Base-by-base conservation (phyloP, 2,113 vertebrate genomes). In the Pelmatolapia mariae region DNA sequence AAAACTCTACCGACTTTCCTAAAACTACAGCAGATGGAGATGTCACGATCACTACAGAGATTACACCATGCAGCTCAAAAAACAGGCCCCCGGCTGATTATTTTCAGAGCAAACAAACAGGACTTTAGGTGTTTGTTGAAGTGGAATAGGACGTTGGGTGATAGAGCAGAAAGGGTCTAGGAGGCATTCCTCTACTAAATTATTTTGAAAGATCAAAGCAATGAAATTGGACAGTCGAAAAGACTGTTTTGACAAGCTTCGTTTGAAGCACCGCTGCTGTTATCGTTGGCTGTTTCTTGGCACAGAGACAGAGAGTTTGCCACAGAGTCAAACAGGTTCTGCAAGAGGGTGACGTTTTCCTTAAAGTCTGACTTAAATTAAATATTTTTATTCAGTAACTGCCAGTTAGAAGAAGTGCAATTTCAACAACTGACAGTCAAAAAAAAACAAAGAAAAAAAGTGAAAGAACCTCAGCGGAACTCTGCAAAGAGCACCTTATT, bases 71-170 rank as follows among this genome's bases (percentile, higher is more conserved):
- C 78, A 24, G 89, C 86, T 92, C 59, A 54, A 82, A 89, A 93
- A 93, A 84, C 84, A 87, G 38, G n/a, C 82, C 78, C 18, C 7
- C 31, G 82, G 73, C 59, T 54, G 89, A 79, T 92, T 94, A 82
- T 95, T 95, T 94, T 95, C 87, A 94, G 59, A 93, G 92, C 89
- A 93, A 95, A 94, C 91, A 95, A 95, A 93, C 94, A 84, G 71
- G 89, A 78, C 85, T 89, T 86, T 26, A 54, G 16, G 82, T 91
- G 90, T 94, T 94, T 94, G 88, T 63, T 61, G 85, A 91, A 92
- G 78, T 22, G 38, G 59, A 91, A 78, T 18, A 5, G 82, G 33
- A 5, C 57, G 68, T 82, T 45, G 73, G 88, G 82, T 82, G 56
- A 83, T 57, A 53, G 53, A 73, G 5, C 16, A 24, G 43, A 56